These are phyloP conservation scores for Merluccius polli DNA, from an alignment of 2,797 vertebrate genomes.

Conservation along the genomic window DNA sequence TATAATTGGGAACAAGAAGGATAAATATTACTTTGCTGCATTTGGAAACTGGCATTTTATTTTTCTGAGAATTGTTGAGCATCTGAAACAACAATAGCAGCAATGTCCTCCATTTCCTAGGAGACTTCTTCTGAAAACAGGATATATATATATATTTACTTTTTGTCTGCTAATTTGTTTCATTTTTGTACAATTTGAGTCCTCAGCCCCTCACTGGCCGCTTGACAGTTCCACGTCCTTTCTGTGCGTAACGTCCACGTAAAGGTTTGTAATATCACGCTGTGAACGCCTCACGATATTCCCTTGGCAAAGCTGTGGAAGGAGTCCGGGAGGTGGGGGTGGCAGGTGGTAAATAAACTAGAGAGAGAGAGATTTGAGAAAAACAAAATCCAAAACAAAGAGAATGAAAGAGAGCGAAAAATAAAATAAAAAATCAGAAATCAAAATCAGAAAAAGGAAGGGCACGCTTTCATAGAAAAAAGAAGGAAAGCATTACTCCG, in stretches of 20 bases:
- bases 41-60: constrained; percentile 56
- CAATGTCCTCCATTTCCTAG: constrained; percentile 48
- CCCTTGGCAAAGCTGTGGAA: constrained; percentile 10
- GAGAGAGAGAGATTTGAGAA: constrained; percentile 52
- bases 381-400: constrained; percentile 14
- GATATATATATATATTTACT: constrained; percentile 26
- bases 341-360: constrained; percentile 17
- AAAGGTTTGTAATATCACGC: neutral
- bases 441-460: neutral
- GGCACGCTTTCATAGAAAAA: neutral
- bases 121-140: constrained; percentile 68
- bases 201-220: neutral
- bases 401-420: constrained; percentile 13
- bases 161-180: neutral
- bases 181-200: neutral
- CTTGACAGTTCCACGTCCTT: neutral
- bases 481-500: neutral
- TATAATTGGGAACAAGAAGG: neutral
- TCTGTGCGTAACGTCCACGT: neutral
- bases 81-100: constrained; percentile 47
- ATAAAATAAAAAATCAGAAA: neutral
- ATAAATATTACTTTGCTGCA: constrained; percentile 34
- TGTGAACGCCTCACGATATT: too few relatives aligned
- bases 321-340: neutral
- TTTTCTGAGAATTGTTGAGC: constrained; percentile 32